Percentiles rank a stretch among this genome's conserved stretches.
Conservation (phyloP, 2,113 vertebrate genomes). For the Pelmatolapia mariae region DNA sequence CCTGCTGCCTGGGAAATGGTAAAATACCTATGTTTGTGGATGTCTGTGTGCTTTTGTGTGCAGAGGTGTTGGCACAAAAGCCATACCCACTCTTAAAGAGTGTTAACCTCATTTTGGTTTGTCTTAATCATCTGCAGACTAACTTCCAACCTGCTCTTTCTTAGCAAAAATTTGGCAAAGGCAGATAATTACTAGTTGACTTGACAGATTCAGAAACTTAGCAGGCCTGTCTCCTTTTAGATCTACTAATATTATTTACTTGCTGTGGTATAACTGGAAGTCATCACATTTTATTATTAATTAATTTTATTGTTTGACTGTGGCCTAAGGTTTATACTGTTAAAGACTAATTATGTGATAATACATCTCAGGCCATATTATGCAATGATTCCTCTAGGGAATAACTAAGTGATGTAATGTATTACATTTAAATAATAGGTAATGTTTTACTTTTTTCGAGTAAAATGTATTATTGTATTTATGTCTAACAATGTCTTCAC, state of each 20-base stretch:
- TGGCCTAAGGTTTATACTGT: neutral
- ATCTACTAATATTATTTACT: neutral
- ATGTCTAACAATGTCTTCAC: neutral
- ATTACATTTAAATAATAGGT: neutral
- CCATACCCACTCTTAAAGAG: neutral
- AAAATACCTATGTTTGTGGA: conserved; percentile 44
- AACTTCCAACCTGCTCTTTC: neutral
- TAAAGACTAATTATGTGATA: neutral
- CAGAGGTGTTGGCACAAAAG: neutral
- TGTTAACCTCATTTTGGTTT: neutral
- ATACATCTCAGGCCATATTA: neutral
- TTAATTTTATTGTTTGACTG: neutral
- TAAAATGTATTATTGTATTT: neutral
- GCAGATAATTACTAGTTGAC: neutral
- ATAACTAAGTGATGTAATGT: neutral
- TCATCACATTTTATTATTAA: neutral
- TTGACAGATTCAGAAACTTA: neutral
- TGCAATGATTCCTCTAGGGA: neutral
- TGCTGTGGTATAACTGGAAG: neutral
- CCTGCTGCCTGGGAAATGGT: conserved; percentile 88
- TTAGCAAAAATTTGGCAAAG: neutral
- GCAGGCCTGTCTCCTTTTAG: neutral
- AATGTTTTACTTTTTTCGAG: neutral
- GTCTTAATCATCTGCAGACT: neutral
- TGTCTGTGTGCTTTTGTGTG: neutral